These are phyloP conservation scores for Anas bahamensis DNA, from an alignment of 2,797 vertebrate species.

Conservation along the genomic window DNA sequence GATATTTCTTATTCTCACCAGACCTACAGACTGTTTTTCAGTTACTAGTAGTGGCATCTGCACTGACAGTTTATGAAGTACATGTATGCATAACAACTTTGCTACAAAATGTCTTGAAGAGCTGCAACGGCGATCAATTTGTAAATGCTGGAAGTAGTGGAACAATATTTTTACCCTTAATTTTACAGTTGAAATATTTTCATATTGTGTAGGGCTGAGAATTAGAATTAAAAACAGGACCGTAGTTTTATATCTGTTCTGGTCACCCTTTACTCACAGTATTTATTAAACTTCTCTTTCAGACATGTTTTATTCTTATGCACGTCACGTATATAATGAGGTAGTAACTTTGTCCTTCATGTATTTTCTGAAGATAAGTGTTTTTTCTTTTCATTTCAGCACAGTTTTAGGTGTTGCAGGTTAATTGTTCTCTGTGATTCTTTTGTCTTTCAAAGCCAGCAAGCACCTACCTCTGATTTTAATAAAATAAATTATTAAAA, in stretches of 20 bases:
- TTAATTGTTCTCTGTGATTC: neutral
- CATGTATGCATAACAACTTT: fast-evolving
- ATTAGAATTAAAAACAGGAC: neutral
- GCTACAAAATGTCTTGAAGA: neutral
- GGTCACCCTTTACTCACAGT: neutral
- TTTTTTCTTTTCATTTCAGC: neutral
- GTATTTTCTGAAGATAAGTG: neutral
- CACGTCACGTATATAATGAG: fast-evolving
- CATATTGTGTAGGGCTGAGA: neutral
- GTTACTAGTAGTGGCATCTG: neutral
- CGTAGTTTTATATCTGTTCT: neutral
- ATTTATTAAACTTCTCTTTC: neutral
- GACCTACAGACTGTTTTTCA: neutral
- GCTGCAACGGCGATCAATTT: neutral
- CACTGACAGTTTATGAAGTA: neutral
- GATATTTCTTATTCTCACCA: neutral
- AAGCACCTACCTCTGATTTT: neutral
- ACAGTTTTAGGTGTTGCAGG: neutral
- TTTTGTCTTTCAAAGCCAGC: neutral
- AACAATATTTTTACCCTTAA: neutral
- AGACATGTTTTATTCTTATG: neutral
- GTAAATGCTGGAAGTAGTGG: neutral
- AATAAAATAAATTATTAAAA: neutral
- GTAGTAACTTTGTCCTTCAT: neutral
- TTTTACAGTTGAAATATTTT: neutral